A percentile compares a stretch with the other conserved stretches of the same genome.
phyloP scores from a whole-genome alignment of 2,888 invertebrate species.

The Melanophora roralis region DNA sequence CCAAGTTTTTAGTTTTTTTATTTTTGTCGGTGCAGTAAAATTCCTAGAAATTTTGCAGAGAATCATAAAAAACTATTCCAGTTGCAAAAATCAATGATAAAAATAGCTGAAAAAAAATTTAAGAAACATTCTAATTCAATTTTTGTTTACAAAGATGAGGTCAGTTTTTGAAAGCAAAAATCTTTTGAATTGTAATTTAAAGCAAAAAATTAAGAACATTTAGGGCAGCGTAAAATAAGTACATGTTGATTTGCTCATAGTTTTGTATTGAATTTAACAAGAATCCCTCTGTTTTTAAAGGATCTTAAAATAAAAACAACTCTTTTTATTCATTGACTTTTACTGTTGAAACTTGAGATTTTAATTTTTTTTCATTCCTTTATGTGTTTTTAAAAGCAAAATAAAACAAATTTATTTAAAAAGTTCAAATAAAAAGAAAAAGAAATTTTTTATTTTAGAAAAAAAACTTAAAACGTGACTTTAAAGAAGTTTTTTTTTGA shows the following conservation, averaged over 20 bases:
- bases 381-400: background rate
- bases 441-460: background rate
- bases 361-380: background rate
- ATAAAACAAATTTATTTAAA: background rate
- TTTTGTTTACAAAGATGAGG: background rate
- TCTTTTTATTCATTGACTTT: constrained; percentile 35
- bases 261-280: constrained; percentile 1
- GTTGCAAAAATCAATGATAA: background rate
- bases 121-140: background rate
- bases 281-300: constrained; percentile 1
- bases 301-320: background rate
- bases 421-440: background rate
- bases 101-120: background rate
- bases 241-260: no score
- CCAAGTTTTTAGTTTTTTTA: background rate
- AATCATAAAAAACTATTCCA: background rate
- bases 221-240: no score
- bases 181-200: no score
- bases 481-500: constrained; percentile 2
- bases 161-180: no score
- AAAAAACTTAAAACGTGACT: constrained; percentile 47
- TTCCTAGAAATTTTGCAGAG: constrained; percentile 32
- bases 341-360: constrained; percentile 39
- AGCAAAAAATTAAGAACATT: no score
- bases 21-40: constrained; percentile 35